Percentiles rank a stretch among this genome's conserved stretches.
Conservation (phyloP, 2,113 vertebrate genomes). For the Paradoxurus hermaphroditus region DNA sequence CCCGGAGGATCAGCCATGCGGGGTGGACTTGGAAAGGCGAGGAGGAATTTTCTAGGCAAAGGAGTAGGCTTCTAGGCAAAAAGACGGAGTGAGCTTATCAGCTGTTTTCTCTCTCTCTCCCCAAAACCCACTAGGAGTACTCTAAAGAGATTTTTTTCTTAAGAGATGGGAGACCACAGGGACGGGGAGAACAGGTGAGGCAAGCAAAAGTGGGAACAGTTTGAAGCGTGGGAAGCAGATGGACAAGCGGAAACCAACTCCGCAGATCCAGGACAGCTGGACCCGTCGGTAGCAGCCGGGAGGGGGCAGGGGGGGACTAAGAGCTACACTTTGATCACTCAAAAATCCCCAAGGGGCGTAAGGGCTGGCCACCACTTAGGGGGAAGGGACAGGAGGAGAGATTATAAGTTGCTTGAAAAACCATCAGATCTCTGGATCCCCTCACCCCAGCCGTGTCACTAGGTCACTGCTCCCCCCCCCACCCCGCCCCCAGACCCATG, state of each 20-base stretch:
- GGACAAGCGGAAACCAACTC: background rate
- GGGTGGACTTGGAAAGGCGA: background rate
- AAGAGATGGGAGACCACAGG: background rate
- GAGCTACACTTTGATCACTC: background rate
- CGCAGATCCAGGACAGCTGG: background rate
- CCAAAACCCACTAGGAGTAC: background rate
- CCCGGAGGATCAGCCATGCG: background rate
- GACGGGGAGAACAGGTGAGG: background rate
- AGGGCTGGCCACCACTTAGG: background rate
- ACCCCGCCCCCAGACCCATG: too few relatives aligned
- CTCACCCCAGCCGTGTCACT: background rate
- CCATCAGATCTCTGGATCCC: background rate
- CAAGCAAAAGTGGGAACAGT: background rate
- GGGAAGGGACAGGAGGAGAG: background rate
- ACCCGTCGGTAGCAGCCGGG: background rate
- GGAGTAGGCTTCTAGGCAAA: background rate
- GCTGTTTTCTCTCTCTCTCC: background rate
- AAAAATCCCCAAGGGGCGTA: background rate
- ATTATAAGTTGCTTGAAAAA: background rate
- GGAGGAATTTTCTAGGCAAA: background rate
- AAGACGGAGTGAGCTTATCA: background rate
- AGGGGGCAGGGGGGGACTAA: background rate
- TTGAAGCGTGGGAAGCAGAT: background rate
- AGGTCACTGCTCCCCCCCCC: background rate
- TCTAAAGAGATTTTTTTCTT: background rate